Conservation (phyloP, 2,797 vertebrate genomes). For the Muscicapa comitata region DNA sequence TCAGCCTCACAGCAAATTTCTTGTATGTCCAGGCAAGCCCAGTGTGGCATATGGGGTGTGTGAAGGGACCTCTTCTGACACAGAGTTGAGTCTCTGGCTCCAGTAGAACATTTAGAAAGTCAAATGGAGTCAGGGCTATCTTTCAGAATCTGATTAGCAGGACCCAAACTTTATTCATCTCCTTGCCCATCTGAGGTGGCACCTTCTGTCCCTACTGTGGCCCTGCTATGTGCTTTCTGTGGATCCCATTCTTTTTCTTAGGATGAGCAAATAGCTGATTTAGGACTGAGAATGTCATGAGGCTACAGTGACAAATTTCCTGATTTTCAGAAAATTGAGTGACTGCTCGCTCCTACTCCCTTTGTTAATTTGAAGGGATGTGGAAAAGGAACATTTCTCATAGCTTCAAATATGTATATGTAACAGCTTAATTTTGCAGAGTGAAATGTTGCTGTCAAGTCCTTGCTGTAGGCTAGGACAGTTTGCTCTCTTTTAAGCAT, state of each 20-base stretch:
- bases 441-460: slow-evolving; percentile 6
- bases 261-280: background rate
- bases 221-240: background rate
- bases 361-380: background rate
- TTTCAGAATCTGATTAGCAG: background rate
- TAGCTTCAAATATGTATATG: background rate
- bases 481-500: background rate
- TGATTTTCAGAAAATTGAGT: background rate
- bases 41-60: background rate
- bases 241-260: background rate
- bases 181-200: background rate
- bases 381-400: background rate
- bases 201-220: background rate
- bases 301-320: background rate
- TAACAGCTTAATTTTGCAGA: slow-evolving; percentile 26
- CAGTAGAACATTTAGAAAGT: background rate
- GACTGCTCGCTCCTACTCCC: background rate
- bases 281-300: background rate
- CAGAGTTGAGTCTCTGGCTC: background rate
- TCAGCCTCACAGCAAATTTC: background rate
- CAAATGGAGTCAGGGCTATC: background rate
- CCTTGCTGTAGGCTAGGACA: slow-evolving; percentile 26
- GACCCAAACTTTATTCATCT: background rate
- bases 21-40: background rate
- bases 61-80: background rate